These are phyloP conservation scores for Marcusenius ussheri DNA, from an alignment of 2,113 vertebrate species.

Conservation along the genomic window DNA sequence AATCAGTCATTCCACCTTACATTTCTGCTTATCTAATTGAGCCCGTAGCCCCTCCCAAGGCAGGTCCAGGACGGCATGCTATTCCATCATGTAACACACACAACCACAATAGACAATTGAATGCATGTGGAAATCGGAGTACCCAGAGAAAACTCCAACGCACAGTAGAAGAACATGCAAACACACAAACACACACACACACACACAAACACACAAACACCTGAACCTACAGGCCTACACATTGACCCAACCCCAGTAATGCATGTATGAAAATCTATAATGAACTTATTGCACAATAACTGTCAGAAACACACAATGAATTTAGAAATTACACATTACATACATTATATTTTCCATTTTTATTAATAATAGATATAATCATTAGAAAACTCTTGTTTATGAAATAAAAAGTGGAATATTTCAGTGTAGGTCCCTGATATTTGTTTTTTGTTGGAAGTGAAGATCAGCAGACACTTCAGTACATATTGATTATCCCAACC, in stretches of 20 bases:
- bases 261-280: not conserved
- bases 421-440: not conserved
- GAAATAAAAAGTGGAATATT: not conserved
- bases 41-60: not conserved
- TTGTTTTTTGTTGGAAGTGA: not conserved
- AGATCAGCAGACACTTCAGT: not conserved
- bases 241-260: not conserved
- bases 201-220: not conserved
- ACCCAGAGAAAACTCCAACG: not conserved
- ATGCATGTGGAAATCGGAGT: not conserved
- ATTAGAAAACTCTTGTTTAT: not conserved
- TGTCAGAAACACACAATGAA: not conserved
- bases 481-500: not conserved
- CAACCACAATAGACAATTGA: not conserved
- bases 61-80: not conserved
- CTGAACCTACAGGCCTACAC: not conserved
- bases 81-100: not conserved
- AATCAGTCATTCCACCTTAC: not conserved
- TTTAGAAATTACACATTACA: not conserved
- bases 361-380: not conserved
- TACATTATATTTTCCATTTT: not conserved
- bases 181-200: not conserved
- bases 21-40: not conserved
- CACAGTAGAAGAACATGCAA: not conserved
- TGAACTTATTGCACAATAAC: not conserved